A percentile compares a stretch with the other conserved stretches of the same genome.
Conservation (phyloP, 2,113 vertebrate species). For the Macroglossus sobrinus region DNA sequence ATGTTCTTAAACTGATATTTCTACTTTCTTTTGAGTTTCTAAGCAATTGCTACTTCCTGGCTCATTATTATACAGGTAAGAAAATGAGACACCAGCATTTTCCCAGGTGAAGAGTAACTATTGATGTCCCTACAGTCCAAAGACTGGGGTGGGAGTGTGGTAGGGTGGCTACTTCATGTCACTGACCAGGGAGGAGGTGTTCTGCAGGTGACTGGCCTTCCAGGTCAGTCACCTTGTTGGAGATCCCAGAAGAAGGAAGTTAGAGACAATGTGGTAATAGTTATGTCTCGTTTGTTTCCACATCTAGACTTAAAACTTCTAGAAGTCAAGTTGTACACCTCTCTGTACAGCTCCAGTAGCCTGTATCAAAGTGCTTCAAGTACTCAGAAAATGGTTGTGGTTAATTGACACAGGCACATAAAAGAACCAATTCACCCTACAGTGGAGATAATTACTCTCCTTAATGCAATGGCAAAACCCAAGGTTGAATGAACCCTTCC, state of each 20-base stretch:
- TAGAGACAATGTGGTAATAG: not conserved
- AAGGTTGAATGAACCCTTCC: not conserved
- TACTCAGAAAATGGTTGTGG: not conserved
- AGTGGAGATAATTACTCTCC: not conserved
- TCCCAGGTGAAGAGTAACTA: not conserved
- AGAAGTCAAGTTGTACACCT: not conserved
- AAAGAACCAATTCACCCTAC: not conserved
- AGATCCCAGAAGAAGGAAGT: not conserved
- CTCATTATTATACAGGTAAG: not conserved
- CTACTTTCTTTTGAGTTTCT: not conserved
- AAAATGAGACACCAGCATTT: not conserved
- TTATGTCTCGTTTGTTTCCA: not conserved
- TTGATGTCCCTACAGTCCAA: too few relatives aligned
- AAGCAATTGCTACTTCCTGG: not conserved
- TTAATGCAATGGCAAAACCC: not conserved
- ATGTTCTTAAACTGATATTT: not conserved
- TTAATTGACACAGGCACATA: not conserved
- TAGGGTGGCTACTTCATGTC: not conserved
- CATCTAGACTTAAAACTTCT: not conserved
- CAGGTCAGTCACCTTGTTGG: not conserved
- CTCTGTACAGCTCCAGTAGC: not conserved
- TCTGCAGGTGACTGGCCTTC: not conserved
- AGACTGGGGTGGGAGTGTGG: not conserved
- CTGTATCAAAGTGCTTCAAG: not conserved
- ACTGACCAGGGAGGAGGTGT: not conserved